Base-by-base conservation (phyloP, 2,888 invertebrate genomes). In the Lottia gigantea region DNA sequence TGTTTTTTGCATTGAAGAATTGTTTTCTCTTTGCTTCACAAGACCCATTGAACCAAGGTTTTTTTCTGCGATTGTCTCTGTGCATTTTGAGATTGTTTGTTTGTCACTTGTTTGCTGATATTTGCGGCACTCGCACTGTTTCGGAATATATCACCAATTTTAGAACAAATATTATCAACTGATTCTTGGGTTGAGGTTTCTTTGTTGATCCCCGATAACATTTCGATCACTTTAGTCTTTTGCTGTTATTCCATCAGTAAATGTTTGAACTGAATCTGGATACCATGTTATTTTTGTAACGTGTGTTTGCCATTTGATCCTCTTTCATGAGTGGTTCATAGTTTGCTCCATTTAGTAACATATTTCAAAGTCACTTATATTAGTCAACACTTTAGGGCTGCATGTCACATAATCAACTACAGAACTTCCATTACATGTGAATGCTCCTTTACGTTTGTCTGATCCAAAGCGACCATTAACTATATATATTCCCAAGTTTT, bases 31-130 rank as follows among this genome's bases (percentile, higher is more conserved):
- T 55, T 8, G 0, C n/a, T 55, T 55, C 55, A 55, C 55, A 55
- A 11, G n/a, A 6, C 8, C 11, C 11, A 14, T 55, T 55, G 14
- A 55, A 55, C 55, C 55, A 55, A 8, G 55, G 55, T 55, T 55
- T 55, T n/a, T 55, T 55, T 55, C n/a, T 16, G 19, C 1, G 55
- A 16, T 16, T 55, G 55, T 55, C 55, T 55, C 55, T 55, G 55
- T 55, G n/a, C n/a, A 11, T 55, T 55, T 55, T 55, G n/a, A 55
- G 12, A 55, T 23, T 55, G 55, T 55, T 55, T 55, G n/a, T n/a
- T 19, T 55, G 55, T 55, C 55, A 49, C 49, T 49, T 49, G 49
- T 12, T 49, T 49, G 49, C 49, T 49, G 49, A 49, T 49, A 49
- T 8, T 49, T 49, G 49, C 19, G 16, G 49, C 15, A n/a, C 49